Evolutionary conservation across 92 coral and sea anemone species (phyloP), one percentile per base, ranked within the genome.

Genomic region (Muricea muricata): DNA sequence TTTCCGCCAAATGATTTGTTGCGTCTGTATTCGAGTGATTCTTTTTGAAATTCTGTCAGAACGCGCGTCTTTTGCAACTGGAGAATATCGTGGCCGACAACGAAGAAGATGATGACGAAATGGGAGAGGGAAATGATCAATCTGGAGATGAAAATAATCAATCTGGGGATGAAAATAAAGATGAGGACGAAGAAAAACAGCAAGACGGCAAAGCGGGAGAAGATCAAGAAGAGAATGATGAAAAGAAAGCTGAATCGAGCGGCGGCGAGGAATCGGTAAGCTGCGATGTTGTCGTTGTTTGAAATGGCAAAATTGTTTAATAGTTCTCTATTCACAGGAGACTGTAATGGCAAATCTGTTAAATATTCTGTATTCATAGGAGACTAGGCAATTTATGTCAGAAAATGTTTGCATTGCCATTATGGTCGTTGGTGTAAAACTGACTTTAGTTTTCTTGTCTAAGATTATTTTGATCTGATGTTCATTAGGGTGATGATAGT

Each of bases 31-130:
- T 29, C 29, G 12, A 10, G 3, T 11, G 9, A 61, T 15, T 0
- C 48, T 34, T 32, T 7, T 70, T 70, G 17, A 39, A 7, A 33
- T 42, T 37, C 29, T 70, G 50, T 39, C 21, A 73, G 35, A 73
- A 73, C 37, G 1, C 79, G n/a, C 57, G 79, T 28, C 60, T 15
- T 73, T 15, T 63, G 39, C 99, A 97, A 71, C 91, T 97, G 58
- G 99, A 97, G 47, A 92, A 78, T 28, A 56, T 95, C 24, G 90
- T 94, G 1, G 70, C 87, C 15, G 93, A 89, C 25, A 98, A 97
- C 71, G 98, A 94, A 48, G 94, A 89, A 48, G 98, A 89, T 15
- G 94, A 90, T 23, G 93, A 82, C 6, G 93, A 90, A 9, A 48
- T 55, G 7, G 84, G 48, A 68, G 90, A 73, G 41, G 88, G 74